These are phyloP conservation scores for Hippasteria phrygiana DNA, from an alignment of 53 echinoderm and acorn worm genomes.

Conservation along the genomic window DNA sequence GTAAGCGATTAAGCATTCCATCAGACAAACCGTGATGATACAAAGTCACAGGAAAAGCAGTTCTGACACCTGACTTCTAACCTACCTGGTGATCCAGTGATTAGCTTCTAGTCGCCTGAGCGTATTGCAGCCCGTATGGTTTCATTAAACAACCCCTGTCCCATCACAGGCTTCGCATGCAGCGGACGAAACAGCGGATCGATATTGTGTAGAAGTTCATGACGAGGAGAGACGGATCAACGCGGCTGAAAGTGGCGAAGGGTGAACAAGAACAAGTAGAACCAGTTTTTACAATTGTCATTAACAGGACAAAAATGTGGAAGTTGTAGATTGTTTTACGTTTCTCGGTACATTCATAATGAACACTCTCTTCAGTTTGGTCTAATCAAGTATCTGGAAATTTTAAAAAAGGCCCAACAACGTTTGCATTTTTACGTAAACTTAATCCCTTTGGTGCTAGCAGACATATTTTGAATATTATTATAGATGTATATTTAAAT, in stretches of 20 bases:
- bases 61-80: background rate
- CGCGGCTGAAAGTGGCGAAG: background rate
- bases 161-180: slow-evolving; percentile 28
- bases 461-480: too few relatives aligned
- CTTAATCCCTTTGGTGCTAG: too few relatives aligned
- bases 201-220: slow-evolving; percentile 87
- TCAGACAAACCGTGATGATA: too few relatives aligned
- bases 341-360: too few relatives aligned
- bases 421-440: too few relatives aligned
- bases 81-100: slow-evolving; percentile 73
- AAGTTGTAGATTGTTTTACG: too few relatives aligned
- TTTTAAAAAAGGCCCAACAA: too few relatives aligned
- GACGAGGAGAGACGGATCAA: slow-evolving; percentile 67
- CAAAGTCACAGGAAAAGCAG: background rate
- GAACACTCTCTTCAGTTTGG: too few relatives aligned
- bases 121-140: slow-evolving; percentile 88
- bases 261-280: background rate
- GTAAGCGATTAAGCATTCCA: too few relatives aligned
- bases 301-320: too few relatives aligned
- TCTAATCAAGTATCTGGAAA: too few relatives aligned
- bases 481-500: too few relatives aligned
- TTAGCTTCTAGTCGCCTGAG: slow-evolving; percentile 87
- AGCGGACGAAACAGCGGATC: slow-evolving; percentile 58
- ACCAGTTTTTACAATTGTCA: background rate
- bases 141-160: slow-evolving; percentile 80